Conservation (phyloP, 2,888 invertebrate genomes). For the Notocelia uddmanniana region DNA sequence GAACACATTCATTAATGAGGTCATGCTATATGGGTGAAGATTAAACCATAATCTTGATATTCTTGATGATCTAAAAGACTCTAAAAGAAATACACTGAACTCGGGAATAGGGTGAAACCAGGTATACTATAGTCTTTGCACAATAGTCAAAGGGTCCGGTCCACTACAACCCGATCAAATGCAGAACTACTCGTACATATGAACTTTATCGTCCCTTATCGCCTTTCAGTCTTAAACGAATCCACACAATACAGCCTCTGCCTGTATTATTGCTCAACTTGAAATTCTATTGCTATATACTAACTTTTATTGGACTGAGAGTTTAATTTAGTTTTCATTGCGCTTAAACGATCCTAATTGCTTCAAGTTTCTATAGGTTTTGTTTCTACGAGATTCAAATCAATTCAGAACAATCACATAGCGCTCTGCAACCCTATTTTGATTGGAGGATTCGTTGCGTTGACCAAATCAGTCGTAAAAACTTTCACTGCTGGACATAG, state of each 20-base stretch:
- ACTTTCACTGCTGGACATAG: too few species aligned
- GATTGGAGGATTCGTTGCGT: too few species aligned
- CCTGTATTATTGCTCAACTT: constrained; percentile 41
- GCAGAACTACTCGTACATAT: background rate
- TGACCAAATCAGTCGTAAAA: too few species aligned
- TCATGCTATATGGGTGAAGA: too few species aligned
- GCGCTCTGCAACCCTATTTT: too few species aligned
- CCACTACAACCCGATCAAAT: constrained; percentile 3
- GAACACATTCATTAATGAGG: too few species aligned
- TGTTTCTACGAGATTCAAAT: constrained; percentile 22
- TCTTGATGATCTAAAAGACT: background rate
- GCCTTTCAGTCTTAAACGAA: background rate
- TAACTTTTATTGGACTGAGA: constrained; percentile 38
- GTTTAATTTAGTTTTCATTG: constrained; percentile 41
- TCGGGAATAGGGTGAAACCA: constrained; percentile 20
- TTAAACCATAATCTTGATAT: too few species aligned
- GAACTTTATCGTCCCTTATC: background rate
- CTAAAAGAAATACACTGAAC: background rate
- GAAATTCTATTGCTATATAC: constrained; percentile 36
- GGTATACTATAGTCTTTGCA: constrained; percentile 41
- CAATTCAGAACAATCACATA: too few species aligned
- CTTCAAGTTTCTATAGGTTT: constrained; percentile 24
- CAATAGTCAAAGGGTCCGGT: constrained; percentile 47
- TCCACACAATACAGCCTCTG: constrained; percentile 23
- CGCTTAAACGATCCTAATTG: constrained; percentile 38